Base-by-base conservation (phyloP, 2,888 invertebrate genomes). In the Agrochola lota region DNA sequence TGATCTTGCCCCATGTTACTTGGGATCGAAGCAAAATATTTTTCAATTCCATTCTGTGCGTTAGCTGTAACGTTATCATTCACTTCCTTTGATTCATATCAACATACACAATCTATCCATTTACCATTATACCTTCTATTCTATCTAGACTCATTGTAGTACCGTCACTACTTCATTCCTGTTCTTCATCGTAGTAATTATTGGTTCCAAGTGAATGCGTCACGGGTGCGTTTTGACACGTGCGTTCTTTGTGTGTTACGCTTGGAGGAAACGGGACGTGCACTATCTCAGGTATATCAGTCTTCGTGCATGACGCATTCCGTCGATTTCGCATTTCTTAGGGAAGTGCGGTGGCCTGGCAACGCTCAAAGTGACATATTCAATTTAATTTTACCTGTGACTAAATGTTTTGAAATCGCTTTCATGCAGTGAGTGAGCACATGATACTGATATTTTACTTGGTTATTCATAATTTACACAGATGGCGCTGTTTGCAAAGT, bases 171-270 rank as follows among this genome's bases (percentile, higher is more conserved):
- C 20, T 57, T 81, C 55, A 30, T 12, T 49, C 40, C 12, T 0
- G 40, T 69, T 76, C 15, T 17, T 60, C 40, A 52, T n/a, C 3
- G 1, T 30, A 40, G 52, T 43, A 6, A 23, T 6, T 17, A 35
- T 59, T 43, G 35, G 20, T 35, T 52, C 23, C 40, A 23, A 71
- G 55, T n/a, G 43, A 1, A 55, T 66, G 46, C 77, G 55, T 59
- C 35, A 71, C 57, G 26, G 49, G 15, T 77, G 40, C 62, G 67
- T 83, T 77, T 49, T 1, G 49, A 67, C 83, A 80, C 80, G 80
- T 62, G 83, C 83, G 62, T 62, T 69, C 78, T 57, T 83, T 83
- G 80, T 57, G 40, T 62, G 30, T 12, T 30, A 30, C 80, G 52
- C 71, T 69, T 40, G 9, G 20, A 68, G 55, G 15, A 67, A 60